A percentile compares a stretch with the other conserved stretches of the same genome.
Evolutionary conservation across 2,797 vertebrate genomes (phyloP).

Genomic region (Aselliscus stoliczkanus): DNA sequence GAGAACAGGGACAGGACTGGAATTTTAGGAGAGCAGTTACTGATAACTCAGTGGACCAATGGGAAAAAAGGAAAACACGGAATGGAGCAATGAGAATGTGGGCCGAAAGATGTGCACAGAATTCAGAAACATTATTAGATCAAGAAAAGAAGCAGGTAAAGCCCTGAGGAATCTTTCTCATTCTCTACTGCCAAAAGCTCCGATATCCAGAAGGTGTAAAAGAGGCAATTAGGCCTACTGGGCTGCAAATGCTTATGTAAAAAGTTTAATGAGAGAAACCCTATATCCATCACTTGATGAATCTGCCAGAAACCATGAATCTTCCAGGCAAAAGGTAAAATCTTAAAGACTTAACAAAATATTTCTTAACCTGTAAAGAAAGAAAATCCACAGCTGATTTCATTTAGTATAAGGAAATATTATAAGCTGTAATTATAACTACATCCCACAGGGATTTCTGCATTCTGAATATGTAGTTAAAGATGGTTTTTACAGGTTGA

Average conservation of each 20-base stretch:
- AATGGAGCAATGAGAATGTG: not conserved
- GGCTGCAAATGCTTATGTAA: not conserved
- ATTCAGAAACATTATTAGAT: not conserved
- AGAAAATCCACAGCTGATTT: constrained; percentile 57
- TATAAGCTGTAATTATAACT: constrained; percentile 9
- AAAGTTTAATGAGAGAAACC: not conserved
- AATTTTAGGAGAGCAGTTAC: not conserved
- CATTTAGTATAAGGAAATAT: constrained; percentile 48
- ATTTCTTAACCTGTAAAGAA: constrained; percentile 58
- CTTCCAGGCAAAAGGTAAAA: not conserved
- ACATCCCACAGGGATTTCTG: not conserved
- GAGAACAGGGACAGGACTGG: not conserved
- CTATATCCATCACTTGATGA: not conserved
- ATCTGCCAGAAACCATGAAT: not conserved
- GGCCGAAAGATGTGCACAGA: not conserved
- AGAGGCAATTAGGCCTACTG: not conserved
- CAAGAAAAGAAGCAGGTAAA: not conserved
- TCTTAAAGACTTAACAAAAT: not conserved
- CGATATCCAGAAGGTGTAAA: not conserved
- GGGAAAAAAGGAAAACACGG: not conserved
- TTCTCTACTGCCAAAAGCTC: not conserved
- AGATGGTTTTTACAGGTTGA: constrained; percentile 61
- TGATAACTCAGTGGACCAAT: not conserved
- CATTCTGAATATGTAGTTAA: constrained; percentile 31
- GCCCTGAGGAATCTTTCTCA: not conserved